Base-by-base conservation (phyloP, 92 coral and sea anemone species). In the Porites evermanni region DNA sequence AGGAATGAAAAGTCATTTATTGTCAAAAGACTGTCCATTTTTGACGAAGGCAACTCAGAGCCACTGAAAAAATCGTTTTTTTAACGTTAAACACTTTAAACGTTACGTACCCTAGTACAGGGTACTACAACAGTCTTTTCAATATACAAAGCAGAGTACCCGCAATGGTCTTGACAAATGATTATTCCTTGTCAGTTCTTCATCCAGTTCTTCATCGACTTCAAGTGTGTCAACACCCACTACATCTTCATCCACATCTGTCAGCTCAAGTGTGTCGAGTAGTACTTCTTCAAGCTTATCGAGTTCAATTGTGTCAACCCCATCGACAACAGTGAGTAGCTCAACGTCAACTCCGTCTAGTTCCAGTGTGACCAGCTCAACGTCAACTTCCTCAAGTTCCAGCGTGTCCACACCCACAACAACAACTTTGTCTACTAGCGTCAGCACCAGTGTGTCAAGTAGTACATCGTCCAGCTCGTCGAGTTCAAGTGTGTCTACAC, bases 341-440 rank as follows among this genome's bases (percentile, higher is more conserved):
- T 19, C 74, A 5, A 26, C 83, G 6, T 50, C 86, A 7, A 21
- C 72, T 0, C 20, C 51, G 1, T 7, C 44, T 16, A 21, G 32
- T 11, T 38, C 51, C 11, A 67, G 72, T 67, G 72, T 67, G 7
- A 67, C 23, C 8, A 63, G 79, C 17, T 51, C 54, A 32, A 13
- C 68, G 38, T 53, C 74, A 75, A 88, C 69, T 60, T 47, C 72
- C 1, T 23, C 26, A 67, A 14, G 61, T 14, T 59, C 92, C 50
- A 63, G 67, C 26, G 72, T 67, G 72, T 67, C 72, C 77, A 80
- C 54, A 44, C 83, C 54, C 26, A 64, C 51, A 4, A 67, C 72
- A 67, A 67, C 72, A 67, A 23, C 16, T 67, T 67, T 3, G 2
- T 67, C 72, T 4, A 67, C 72, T 3, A 23, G 3, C 12, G 2